Base-by-base conservation (phyloP, 2,888 invertebrate species). In the Andrena bucephala region DNA sequence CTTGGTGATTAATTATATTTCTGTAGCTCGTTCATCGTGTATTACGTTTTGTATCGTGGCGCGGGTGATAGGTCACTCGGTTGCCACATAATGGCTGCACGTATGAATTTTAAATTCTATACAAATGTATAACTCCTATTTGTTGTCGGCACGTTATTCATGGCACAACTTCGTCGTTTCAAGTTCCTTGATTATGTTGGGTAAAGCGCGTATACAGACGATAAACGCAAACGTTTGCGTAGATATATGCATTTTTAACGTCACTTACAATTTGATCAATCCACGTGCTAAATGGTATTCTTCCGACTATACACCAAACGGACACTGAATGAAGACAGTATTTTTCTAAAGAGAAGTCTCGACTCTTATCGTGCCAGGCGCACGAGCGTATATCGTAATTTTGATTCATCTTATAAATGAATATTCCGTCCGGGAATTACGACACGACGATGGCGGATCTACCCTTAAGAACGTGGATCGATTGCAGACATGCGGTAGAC, bases 1-100 rank as follows among this genome's bases (percentile, higher is more conserved):
- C 20, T 52, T 66, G 13, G 8, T 29, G 36, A 81, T 67, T 67
- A 54, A 20, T 24, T 60, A 71, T 62, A 65, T 50, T 69, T 65
- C 29, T 36, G 20, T 20, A 29, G 63, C 24, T 8, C 24, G 3
- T 42, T n/a, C 5, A 42, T 5, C 27, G 7, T 27, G 10, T 29
- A 63, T 42, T 48, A 62, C 16, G 10, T 13, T 57, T 10, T 24
- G 13, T 60, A 63, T 20, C 27, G 13, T 50, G 8, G 33, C 13
- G 10, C 54, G 48, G 24, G 27, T 57, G 29, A 63, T 63, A 70
- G 27, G 29, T 70, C 36, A 76, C 6, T 66, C 42, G 66, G 20
- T 20, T 29, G 29, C 5, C 16, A 74, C 20, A 27, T 71, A 62
- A 72, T 62, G 2, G 16, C 2, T 27, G 24, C 54, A 36, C 13